Evolutionary conservation across 2,888 invertebrate species (phyloP).

Genomic region (Drosophila merina): DNA sequence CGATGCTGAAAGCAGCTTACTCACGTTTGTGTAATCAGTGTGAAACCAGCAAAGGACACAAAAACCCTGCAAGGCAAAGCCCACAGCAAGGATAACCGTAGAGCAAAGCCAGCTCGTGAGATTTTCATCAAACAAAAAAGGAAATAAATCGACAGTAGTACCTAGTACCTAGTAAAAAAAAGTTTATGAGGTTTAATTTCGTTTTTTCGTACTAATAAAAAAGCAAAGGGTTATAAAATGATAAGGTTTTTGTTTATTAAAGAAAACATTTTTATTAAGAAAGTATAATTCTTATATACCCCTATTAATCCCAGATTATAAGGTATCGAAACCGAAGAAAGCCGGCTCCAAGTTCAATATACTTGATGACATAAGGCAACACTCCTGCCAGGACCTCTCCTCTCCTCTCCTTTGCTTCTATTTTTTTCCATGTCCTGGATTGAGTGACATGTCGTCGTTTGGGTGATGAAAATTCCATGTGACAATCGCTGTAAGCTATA

Average conservation of each 20-base stretch:
- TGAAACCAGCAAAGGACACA: constrained; percentile 56
- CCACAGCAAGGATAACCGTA: constrained; percentile 23
- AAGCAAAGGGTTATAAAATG: constrained; percentile 1
- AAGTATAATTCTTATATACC: neutral
- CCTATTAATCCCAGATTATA: neutral
- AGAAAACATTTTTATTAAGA: neutral
- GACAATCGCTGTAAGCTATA: constrained; percentile 74
- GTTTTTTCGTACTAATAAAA: neutral
- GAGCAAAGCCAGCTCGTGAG: constrained; percentile 3
- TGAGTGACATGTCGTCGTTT: constrained; percentile 37
- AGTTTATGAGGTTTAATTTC: neutral
- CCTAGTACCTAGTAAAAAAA: constrained; percentile 5
- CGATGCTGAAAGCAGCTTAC: constrained; percentile 77
- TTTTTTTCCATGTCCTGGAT: constrained; percentile 3
- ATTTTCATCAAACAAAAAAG: constrained; percentile 1
- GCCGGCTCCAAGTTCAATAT: constrained; percentile 61
- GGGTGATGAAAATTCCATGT: constrained; percentile 71
- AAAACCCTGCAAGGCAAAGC: constrained; percentile 30
- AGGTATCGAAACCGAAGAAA: constrained; percentile 5
- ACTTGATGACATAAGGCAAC: constrained; percentile 70
- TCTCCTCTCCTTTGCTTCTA: neutral
- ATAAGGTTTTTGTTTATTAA: constrained; percentile 2
- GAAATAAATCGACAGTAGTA: constrained; percentile 1
- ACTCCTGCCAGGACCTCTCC: constrained; percentile 43
- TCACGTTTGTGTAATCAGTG: constrained; percentile 82